These are phyloP conservation scores for Drosophila multiciliata DNA, from an alignment of 2,888 invertebrate genomes.

Conservation along the genomic window DNA sequence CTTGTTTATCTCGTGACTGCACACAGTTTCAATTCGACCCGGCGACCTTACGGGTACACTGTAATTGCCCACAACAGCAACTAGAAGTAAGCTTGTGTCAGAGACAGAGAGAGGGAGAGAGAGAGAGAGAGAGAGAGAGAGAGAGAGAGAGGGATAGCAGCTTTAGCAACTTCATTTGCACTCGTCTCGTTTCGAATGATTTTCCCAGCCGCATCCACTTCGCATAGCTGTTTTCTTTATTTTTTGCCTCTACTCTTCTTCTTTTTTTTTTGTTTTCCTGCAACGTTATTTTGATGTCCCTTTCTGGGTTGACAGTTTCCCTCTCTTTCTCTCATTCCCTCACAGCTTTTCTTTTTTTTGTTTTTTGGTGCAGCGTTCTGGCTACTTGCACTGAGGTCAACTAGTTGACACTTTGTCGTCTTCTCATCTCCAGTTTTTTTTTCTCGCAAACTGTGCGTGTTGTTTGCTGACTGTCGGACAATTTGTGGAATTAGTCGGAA, in stretches of 20 bases:
- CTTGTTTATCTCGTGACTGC: conserved; percentile 77
- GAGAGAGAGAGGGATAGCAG: conserved; percentile 37
- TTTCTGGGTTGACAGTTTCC: conserved; percentile 40
- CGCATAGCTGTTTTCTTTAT: conserved; percentile 4
- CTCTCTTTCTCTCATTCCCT: conserved; percentile 3
- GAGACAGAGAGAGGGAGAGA: neutral
- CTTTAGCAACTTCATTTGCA: conserved; percentile 76
- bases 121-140: neutral
- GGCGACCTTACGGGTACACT: conserved; percentile 56
- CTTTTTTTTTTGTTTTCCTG: conserved; percentile 11
- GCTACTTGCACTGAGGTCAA: conserved; percentile 72
- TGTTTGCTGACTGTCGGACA: conserved; percentile 15
- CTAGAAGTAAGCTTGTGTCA: conserved; percentile 39
- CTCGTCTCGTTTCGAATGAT: conserved; percentile 29
- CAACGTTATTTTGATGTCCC: conserved; percentile 68
- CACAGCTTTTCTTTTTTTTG: conserved; percentile 5
- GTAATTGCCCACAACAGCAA: conserved; percentile 55
- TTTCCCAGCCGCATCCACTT: conserved; percentile 21
- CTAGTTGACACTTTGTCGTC: conserved; percentile 68
- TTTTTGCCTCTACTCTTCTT: conserved; percentile 2
- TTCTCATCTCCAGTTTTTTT: neutral
- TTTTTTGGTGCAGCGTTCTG: conserved; percentile 32
- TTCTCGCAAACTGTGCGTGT: conserved; percentile 37
- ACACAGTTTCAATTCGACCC: conserved; percentile 64
- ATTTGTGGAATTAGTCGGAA: conserved; percentile 44